These are phyloP conservation scores for Drosophila lowei DNA, from an alignment of 1,140 invertebrate species.

Conservation along the genomic window DNA sequence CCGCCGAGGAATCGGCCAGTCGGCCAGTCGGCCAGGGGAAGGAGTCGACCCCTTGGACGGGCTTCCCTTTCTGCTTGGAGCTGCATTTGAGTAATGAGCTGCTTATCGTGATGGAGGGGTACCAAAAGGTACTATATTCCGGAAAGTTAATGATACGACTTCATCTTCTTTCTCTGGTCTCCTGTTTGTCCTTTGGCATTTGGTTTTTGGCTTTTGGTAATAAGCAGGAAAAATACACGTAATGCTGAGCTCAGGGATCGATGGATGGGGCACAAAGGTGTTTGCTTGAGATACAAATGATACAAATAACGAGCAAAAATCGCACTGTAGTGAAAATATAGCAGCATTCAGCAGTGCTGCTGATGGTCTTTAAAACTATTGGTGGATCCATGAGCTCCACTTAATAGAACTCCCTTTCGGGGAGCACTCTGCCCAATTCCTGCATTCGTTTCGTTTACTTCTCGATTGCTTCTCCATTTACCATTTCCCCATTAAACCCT, in stretches of 20 bases:
- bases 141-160: constrained; percentile 62
- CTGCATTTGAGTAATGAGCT: constrained; percentile 75
- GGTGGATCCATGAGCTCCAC: background rate
- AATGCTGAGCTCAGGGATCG: too few relatives aligned
- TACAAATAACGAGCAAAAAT: too few relatives aligned
- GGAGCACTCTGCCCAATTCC: constrained; percentile 38
- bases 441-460: constrained; percentile 50
- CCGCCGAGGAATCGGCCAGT: background rate
- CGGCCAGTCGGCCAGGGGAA: background rate
- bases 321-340: too few relatives aligned
- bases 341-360: too few relatives aligned
- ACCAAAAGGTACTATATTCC: constrained; percentile 51
- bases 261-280: too few relatives aligned
- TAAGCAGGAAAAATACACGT: too few relatives aligned
- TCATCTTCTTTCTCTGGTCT: constrained; percentile 24
- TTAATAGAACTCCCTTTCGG: constrained; percentile 4
- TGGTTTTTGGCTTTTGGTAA: too few relatives aligned
- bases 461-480: constrained; percentile 38
- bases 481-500: background rate
- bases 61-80: constrained; percentile 19
- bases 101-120: constrained; percentile 58
- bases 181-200: background rate
- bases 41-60: constrained; percentile 18
- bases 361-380: too few relatives aligned
- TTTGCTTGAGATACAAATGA: too few relatives aligned